Percentiles rank a stretch among this genome's conserved stretches.
Conservation (phyloP, 2,888 invertebrate species). For the Patella ulyssiponensis region DNA sequence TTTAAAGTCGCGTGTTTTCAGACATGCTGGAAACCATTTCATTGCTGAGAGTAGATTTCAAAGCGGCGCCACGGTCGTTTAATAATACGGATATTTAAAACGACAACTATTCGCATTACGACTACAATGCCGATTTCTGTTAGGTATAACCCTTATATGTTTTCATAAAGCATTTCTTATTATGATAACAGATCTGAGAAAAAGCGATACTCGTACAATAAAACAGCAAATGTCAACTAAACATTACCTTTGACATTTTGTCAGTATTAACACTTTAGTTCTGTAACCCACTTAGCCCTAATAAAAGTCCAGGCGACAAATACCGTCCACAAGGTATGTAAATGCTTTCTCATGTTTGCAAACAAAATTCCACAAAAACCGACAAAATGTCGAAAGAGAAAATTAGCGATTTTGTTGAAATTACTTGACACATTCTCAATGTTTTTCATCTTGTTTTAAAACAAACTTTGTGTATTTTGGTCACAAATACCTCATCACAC, state of each 20-base stretch:
- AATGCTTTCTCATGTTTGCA: background rate
- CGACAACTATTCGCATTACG: constrained; percentile 9
- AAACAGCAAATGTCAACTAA: constrained; percentile 7
- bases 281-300: background rate
- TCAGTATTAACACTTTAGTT: background rate
- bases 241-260: constrained; percentile 9
- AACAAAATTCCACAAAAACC: constrained; percentile 5
- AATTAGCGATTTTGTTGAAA: background rate
- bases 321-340: background rate
- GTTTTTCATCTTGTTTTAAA: constrained; percentile 6
- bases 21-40: background rate
- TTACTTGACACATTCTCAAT: constrained; percentile 9
- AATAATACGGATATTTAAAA: constrained; percentile 11
- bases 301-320: constrained; percentile 10
- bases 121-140: constrained; percentile 11
- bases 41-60: background rate
- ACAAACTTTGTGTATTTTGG: background rate
- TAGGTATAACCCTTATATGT: background rate
- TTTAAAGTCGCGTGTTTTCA: background rate
- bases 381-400: constrained; percentile 8
- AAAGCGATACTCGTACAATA: constrained; percentile 6
- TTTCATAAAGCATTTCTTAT: constrained; percentile 7
- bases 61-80: constrained; percentile 10
- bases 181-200: constrained; percentile 9
- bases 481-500: background rate